These are phyloP conservation scores for Hipposideros larvatus DNA, from an alignment of 2,797 vertebrate species.

Conservation along the genomic window DNA sequence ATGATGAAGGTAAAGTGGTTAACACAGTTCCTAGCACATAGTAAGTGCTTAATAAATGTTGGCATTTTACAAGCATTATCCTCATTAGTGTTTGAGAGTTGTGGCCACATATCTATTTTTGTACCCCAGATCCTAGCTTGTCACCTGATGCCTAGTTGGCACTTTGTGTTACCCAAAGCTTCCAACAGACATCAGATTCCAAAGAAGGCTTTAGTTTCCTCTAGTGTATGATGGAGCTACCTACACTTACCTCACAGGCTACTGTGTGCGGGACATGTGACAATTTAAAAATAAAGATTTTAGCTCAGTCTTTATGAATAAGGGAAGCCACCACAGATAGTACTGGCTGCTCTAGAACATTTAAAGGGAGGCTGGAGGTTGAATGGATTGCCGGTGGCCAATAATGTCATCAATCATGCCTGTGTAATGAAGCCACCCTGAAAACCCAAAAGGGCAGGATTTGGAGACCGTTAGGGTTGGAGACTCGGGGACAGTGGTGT, in stretches of 20 bases:
- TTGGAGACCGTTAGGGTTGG: neutral
- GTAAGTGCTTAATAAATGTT: neutral
- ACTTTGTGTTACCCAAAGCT: neutral
- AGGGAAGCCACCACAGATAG: neutral
- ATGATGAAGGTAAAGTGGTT: neutral
- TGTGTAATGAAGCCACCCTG: neutral
- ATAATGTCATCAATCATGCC: neutral
- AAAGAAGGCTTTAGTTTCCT: neutral
- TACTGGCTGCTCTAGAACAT: neutral
- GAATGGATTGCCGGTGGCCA: neutral
- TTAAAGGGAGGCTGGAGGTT: neutral
- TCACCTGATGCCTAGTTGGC: neutral
- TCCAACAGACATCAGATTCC: neutral
- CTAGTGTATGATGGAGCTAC: neutral
- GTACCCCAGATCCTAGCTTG: neutral
- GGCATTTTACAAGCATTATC: neutral
- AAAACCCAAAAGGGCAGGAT: neutral
- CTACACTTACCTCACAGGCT: neutral
- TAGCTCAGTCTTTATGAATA: neutral
- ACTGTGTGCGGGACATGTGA: neutral
- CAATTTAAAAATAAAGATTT: neutral
- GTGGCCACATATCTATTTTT: conserved; percentile 7
- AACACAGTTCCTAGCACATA: neutral
- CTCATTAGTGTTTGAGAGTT: neutral
- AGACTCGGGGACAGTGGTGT: neutral